Percentiles rank a stretch among this genome's conserved stretches.
Evolutionary conservation across 2,888 invertebrate genomes (phyloP).

Genomic region (Drosophila prolongata): DNA sequence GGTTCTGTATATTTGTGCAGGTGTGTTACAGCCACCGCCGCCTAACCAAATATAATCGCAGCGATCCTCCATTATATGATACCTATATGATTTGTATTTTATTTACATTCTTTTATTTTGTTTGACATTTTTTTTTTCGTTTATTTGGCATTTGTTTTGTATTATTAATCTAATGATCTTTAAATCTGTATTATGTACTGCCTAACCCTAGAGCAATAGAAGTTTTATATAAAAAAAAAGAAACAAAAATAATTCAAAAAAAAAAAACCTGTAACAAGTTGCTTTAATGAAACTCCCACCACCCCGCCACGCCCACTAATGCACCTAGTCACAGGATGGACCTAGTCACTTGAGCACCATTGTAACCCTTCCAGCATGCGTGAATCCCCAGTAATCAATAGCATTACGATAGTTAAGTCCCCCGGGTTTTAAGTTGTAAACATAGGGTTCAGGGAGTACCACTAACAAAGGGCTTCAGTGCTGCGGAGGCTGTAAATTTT

Average conservation of each 20-base stretch:
- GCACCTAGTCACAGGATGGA: neutral
- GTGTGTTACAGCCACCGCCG: conserved; percentile 82
- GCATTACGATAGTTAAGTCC: neutral
- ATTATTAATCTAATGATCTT: conserved; percentile 47
- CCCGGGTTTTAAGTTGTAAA: conserved; percentile 1
- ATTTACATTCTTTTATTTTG: conserved; percentile 21
- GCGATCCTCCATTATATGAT: conserved; percentile 34
- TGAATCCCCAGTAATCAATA: conserved; percentile 3
- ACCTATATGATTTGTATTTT: conserved; percentile 17
- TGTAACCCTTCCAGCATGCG: conserved; percentile 8
- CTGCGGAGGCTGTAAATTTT: conserved; percentile 17
- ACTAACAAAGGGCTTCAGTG: conserved; percentile 17
- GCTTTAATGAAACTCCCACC: conserved; percentile 8
- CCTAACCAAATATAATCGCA: conserved; percentile 49
- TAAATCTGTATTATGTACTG: conserved; percentile 33
- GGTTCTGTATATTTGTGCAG: conserved; percentile 84
- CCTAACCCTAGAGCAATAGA: conserved; percentile 39
- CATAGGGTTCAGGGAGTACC: conserved; percentile 15
- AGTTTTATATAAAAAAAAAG: conserved; percentile 27
- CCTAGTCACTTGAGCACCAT: conserved; percentile 4
- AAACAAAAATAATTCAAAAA: conserved; percentile 12
- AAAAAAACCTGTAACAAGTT: conserved; percentile 5
- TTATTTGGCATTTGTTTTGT: conserved; percentile 33
- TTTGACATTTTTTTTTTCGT: conserved; percentile 15
- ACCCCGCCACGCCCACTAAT: conserved; percentile 4